phyloP scores from a whole-genome alignment of 2,113 vertebrate species.

The Sceloporus undulatus region DNA sequence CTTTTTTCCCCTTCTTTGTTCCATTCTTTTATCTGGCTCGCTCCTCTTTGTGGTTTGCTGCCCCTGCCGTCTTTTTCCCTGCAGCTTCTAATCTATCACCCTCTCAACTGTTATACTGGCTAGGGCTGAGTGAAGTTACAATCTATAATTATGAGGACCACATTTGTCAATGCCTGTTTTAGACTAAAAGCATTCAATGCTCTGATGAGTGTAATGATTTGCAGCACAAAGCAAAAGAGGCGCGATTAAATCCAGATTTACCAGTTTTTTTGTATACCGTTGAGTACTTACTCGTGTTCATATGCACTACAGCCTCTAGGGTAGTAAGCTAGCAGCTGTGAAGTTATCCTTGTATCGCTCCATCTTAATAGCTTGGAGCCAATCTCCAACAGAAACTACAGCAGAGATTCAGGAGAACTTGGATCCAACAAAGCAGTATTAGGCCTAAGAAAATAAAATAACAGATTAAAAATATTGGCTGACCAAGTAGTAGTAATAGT shows the following conservation, averaged over 20 bases:
- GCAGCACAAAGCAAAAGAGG: slow-evolving; percentile 78
- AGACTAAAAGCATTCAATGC: slow-evolving; percentile 79
- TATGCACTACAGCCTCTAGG: slow-evolving; percentile 93
- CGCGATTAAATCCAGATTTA: slow-evolving; percentile 85
- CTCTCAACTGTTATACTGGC: background rate
- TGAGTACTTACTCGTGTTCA: slow-evolving; percentile 96
- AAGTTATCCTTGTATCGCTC: slow-evolving; percentile 97
- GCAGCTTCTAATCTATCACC: background rate
- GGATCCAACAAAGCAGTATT: slow-evolving; percentile 93
- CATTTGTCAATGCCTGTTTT: slow-evolving; percentile 21
- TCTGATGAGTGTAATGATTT: slow-evolving; percentile 77
- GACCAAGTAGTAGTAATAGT: background rate
- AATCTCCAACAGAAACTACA: slow-evolving; percentile 90
- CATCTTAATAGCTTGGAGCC: slow-evolving; percentile 98
- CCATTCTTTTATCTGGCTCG: too few species aligned
- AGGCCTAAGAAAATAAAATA: slow-evolving; percentile 78
- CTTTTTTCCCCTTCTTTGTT: too few species aligned
- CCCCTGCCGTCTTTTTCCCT: too few species aligned
- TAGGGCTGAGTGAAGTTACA: background rate
- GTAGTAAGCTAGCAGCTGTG: slow-evolving; percentile 92
- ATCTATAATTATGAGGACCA: background rate
- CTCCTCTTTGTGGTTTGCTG: too few species aligned
- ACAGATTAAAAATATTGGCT: slow-evolving; percentile 5
- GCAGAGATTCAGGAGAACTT: slow-evolving; percentile 88
- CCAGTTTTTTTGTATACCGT: slow-evolving; percentile 76